phyloP scores from a whole-genome alignment of 2,797 vertebrate species.

The Coreius guichenoti region DNA sequence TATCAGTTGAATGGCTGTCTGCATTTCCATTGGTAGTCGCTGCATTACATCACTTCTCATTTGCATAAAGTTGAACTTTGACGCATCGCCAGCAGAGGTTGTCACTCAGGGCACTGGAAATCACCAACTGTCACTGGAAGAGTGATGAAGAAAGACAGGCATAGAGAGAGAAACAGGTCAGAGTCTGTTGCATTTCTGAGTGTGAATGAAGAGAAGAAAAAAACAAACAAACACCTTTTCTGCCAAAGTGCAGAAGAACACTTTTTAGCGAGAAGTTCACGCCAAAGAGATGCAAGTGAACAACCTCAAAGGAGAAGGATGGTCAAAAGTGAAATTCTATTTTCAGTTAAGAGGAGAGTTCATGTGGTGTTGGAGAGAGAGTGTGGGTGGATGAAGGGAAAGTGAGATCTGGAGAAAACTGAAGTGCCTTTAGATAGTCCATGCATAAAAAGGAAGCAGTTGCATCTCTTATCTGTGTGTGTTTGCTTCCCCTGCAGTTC shows the following conservation, averaged over 20 bases:
- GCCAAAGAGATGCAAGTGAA: conserved; percentile 17
- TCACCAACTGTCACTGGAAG: neutral
- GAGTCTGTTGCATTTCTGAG: neutral
- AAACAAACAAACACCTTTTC: neutral
- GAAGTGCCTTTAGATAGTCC: conserved; percentile 17
- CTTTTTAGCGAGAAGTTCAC: neutral
- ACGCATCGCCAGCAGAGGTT: neutral
- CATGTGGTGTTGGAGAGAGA: neutral
- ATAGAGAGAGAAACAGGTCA: neutral
- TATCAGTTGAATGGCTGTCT: neutral
- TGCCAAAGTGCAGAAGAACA: neutral
- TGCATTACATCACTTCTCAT: neutral
- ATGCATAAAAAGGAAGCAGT: neutral
- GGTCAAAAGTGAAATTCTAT: conserved; percentile 32
- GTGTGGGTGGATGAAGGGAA: conserved; percentile 13
- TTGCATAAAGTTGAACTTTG: neutral
- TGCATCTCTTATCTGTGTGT: conserved; percentile 35
- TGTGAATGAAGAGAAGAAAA: neutral
- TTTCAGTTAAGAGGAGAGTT: conserved; percentile 26
- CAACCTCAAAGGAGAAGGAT: neutral
- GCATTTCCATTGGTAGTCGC: neutral
- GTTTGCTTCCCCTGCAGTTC: conserved; percentile 65
- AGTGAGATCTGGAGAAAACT: conserved; percentile 19
- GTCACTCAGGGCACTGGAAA: neutral
- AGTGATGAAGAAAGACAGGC: neutral